These are phyloP conservation scores for Meleagris gallopavo DNA, from an alignment of 2,113 vertebrate genomes.

Conservation along the genomic window DNA sequence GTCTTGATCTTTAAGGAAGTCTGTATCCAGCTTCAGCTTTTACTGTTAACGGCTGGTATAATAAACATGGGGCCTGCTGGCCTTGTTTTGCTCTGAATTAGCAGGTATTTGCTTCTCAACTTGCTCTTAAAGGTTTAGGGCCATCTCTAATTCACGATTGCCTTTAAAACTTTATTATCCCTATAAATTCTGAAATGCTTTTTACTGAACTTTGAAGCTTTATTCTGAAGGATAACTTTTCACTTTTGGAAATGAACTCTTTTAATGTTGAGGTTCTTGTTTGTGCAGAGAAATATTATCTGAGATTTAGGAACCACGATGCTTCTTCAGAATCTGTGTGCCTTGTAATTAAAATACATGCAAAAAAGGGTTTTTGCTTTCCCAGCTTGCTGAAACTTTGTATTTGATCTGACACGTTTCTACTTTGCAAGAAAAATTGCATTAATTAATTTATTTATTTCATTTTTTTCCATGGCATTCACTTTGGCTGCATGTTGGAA, in stretches of 20 bases:
- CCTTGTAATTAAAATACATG: not conserved
- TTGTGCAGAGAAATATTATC: not conserved
- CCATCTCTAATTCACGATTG: not conserved
- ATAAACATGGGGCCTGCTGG: not conserved
- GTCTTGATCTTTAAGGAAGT: not conserved
- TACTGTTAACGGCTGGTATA: not conserved
- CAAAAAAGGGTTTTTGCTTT: not conserved
- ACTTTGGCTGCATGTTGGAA: not conserved
- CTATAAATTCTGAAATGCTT: not conserved
- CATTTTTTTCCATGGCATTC: not conserved
- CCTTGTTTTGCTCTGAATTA: not conserved
- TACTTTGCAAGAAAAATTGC: not conserved
- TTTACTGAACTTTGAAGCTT: not conserved
- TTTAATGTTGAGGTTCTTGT: not conserved
- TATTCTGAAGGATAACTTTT: not conserved
- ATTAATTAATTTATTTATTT: not conserved
- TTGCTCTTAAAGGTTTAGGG: not conserved
- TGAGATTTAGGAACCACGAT: not conserved
- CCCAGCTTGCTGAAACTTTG: not conserved
- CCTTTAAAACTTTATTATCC: not conserved
- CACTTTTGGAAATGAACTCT: not conserved
- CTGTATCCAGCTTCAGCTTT: not conserved
- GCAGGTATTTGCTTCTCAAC: not conserved
- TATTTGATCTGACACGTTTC: not conserved
- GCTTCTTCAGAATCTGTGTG: not conserved